These are phyloP conservation scores for Bellardia pandia DNA, from an alignment of 2,888 invertebrate species.

Conservation along the genomic window DNA sequence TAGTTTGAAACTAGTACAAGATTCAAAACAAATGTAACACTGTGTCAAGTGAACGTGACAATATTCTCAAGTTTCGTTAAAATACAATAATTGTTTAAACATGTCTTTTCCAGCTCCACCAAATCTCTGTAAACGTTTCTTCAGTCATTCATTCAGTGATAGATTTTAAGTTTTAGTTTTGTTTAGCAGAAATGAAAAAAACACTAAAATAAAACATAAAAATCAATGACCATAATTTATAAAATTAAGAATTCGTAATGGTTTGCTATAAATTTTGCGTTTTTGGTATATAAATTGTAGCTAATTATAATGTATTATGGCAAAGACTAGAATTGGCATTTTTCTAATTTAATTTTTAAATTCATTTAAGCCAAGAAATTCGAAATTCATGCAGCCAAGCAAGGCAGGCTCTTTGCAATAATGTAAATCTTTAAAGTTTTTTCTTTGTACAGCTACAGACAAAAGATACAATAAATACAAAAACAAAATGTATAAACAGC, in stretches of 20 bases:
- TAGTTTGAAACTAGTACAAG: conserved; percentile 14
- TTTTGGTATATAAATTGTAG: conserved; percentile 75
- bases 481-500: conserved; percentile 25
- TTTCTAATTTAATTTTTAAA: conserved; percentile 36
- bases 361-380: conserved; percentile 31
- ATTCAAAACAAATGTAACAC: conserved; percentile 31
- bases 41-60: conserved; percentile 52
- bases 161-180: conserved; percentile 18
- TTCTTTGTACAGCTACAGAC: neutral
- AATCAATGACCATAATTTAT: conserved; percentile 68
- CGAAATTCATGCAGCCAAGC: conserved; percentile 37
- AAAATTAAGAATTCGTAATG: conserved; percentile 71
- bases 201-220: conserved; percentile 36
- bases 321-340: conserved; percentile 58
- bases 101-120: neutral
- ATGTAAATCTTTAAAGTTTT: conserved; percentile 55
- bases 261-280: conserved; percentile 73
- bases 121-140: conserved; percentile 8
- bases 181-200: neutral
- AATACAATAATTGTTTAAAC: conserved; percentile 14
- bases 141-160: conserved; percentile 58
- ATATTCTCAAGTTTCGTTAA: conserved; percentile 15
- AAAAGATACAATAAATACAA: conserved; percentile 1
- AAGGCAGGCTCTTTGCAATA: neutral
- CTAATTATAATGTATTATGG: conserved; percentile 75